These are phyloP conservation scores for Etheostoma nigrum DNA, from an alignment of 2,797 vertebrate species.

Conservation along the genomic window DNA sequence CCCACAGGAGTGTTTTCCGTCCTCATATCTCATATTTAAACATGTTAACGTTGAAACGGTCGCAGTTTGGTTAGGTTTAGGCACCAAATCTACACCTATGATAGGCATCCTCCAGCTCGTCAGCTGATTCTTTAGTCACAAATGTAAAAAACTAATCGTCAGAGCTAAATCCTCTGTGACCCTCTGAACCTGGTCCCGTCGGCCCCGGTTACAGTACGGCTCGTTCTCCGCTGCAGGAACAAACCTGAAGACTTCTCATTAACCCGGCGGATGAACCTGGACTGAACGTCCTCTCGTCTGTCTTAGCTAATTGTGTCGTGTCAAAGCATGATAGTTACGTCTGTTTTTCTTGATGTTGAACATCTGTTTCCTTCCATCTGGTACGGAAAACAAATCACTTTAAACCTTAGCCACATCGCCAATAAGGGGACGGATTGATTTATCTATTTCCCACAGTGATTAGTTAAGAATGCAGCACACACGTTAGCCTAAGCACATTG, in stretches of 20 bases:
- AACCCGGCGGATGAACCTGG: slow-evolving; percentile 25
- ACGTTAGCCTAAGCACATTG: background rate
- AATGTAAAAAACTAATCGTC: background rate
- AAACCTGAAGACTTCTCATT: slow-evolving; percentile 38
- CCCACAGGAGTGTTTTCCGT: no score
- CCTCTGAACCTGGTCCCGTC: slow-evolving; percentile 2
- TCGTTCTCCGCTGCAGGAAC: slow-evolving; percentile 2
- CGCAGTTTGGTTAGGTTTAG: no score
- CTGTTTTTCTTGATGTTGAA: background rate
- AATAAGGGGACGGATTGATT: background rate
- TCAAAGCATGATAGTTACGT: background rate
- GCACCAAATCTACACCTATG: no score
- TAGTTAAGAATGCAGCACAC: background rate
- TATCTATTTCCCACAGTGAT: background rate
- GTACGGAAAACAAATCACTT: slow-evolving; percentile 3
- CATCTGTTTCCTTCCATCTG: background rate
- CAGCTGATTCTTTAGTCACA: background rate
- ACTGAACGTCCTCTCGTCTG: slow-evolving; percentile 4
- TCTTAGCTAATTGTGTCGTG: background rate
- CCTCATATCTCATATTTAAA: no score
- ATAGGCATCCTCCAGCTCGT: background rate
- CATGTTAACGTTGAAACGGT: no score
- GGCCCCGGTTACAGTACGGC: background rate
- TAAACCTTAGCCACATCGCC: background rate
- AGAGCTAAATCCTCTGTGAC: background rate